Conservation (phyloP, 2,113 vertebrate genomes). For the Ceyx melanurus region DNA sequence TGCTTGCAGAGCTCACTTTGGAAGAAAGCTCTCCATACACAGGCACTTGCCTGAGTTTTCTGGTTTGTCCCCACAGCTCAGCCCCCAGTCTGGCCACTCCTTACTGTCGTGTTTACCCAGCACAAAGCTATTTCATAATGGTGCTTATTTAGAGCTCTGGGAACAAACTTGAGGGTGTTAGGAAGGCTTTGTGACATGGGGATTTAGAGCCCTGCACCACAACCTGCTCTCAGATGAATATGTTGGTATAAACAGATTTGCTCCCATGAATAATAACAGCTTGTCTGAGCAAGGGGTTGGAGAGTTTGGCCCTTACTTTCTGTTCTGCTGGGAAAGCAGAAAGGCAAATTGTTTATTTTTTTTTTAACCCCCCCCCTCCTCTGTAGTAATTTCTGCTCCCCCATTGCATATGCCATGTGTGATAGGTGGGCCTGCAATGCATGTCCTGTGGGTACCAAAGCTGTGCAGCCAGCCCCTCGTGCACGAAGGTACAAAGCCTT, state of each 20-base stretch:
- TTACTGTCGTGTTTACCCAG: not conserved
- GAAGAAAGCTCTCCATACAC: not conserved
- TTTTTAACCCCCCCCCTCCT: not conserved
- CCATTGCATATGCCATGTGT: not conserved
- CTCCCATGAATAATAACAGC: not conserved
- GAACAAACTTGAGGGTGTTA: not conserved
- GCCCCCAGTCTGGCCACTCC: not conserved
- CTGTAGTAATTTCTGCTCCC: not conserved
- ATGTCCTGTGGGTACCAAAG: not conserved
- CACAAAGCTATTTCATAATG: not conserved
- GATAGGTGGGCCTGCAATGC: not conserved
- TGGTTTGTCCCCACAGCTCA: not conserved
- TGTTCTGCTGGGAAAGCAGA: not conserved
- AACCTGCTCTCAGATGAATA: not conserved
- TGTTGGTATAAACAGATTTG: slow-evolving; percentile 6
- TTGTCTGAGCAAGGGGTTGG: not conserved
- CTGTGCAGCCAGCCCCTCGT: not conserved
- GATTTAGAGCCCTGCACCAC: slow-evolving; percentile 17
- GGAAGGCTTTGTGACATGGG: not conserved
- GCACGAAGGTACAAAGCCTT: slow-evolving; percentile 7
- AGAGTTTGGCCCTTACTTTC: not conserved
- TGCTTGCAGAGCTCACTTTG: not conserved
- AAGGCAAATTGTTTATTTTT: not conserved
- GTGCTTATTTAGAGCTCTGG: slow-evolving; percentile 2
- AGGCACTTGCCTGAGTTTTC: not conserved